Evolutionary conservation across 2,797 vertebrate genomes (phyloP).

Genomic region (Mastacembelus armatus): DNA sequence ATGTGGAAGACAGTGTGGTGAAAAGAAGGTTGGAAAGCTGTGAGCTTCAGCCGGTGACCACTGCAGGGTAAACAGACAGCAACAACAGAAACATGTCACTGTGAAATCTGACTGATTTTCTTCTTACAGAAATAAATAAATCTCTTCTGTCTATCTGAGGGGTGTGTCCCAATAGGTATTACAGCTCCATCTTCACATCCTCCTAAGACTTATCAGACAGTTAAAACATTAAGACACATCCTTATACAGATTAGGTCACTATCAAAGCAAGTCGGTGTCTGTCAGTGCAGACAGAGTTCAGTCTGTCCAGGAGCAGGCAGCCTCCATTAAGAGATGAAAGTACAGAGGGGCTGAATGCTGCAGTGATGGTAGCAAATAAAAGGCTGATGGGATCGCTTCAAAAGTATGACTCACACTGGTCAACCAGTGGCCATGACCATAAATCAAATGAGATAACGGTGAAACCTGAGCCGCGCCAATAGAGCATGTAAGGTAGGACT

Average conservation of each 20-base stretch:
- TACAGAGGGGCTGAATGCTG: slow-evolving; percentile 26
- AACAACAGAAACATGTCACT: background rate
- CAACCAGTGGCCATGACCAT: background rate
- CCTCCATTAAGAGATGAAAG: slow-evolving; percentile 48
- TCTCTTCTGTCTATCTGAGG: background rate
- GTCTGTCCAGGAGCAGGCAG: slow-evolving; percentile 33
- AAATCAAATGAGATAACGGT: slow-evolving; percentile 24
- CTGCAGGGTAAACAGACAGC: slow-evolving; percentile 1
- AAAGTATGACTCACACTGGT: slow-evolving; percentile 41
- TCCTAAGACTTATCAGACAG: background rate
- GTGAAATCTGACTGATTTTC: background rate
- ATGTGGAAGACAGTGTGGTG: slow-evolving; percentile 11
- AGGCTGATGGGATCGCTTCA: slow-evolving; percentile 12
- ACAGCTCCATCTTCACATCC: background rate
- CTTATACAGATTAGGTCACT: slow-evolving; percentile 7
- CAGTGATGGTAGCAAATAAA: slow-evolving; percentile 34
- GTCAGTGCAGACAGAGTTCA: slow-evolving; percentile 25
- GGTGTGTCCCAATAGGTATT: background rate
- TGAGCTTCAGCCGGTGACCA: slow-evolving; percentile 15
- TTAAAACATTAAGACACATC: background rate
- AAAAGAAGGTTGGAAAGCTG: slow-evolving; percentile 24
- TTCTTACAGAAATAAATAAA: too few relatives aligned
- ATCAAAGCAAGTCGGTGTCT: slow-evolving; percentile 3
- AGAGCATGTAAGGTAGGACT: slow-evolving; percentile 8
- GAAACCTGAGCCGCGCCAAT: slow-evolving; percentile 28